These are phyloP conservation scores for Hemibagrus wyckioides DNA, from an alignment of 2,113 vertebrate species.

Conservation along the genomic window DNA sequence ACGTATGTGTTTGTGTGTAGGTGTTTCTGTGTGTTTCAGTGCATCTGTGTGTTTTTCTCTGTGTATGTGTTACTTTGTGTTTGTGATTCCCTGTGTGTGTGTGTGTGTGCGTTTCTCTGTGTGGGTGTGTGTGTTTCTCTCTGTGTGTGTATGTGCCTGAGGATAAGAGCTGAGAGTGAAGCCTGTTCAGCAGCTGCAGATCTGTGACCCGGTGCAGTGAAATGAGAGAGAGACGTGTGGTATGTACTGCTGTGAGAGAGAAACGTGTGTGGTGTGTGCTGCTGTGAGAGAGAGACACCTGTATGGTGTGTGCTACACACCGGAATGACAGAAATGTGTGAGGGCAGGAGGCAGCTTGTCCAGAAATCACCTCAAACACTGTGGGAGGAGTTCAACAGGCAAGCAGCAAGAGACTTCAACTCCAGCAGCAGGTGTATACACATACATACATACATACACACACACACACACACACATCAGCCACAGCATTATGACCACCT, in stretches of 20 bases:
- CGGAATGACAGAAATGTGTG: constrained; percentile 62
- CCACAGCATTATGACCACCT: too few species aligned
- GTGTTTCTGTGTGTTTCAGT: not conserved
- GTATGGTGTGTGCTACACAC: not conserved
- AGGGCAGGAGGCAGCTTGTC: constrained; percentile 64
- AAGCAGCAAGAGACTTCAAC: not conserved
- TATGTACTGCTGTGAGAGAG: not conserved
- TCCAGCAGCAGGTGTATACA: not conserved
- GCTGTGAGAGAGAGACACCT: not conserved
- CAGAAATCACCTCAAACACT: constrained; percentile 18
- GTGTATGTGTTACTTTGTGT: too few species aligned
- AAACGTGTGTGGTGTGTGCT: constrained; percentile 4
- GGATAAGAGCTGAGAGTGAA: not conserved
- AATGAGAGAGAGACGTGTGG: too few species aligned
- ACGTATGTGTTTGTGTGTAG: not conserved
- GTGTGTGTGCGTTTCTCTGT: too few species aligned
- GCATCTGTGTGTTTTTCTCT: too few species aligned
- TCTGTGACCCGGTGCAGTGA: not conserved
- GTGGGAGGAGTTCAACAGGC: not conserved
- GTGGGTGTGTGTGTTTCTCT: constrained; percentile 6
- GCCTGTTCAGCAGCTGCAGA: not conserved
- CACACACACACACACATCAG: too few species aligned
- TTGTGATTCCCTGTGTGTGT: too few species aligned
- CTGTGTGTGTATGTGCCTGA: constrained; percentile 35
- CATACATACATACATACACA: too few species aligned